Base-by-base conservation (phyloP, 2,888 invertebrate species). In the Scaptomyza reducta region DNA sequence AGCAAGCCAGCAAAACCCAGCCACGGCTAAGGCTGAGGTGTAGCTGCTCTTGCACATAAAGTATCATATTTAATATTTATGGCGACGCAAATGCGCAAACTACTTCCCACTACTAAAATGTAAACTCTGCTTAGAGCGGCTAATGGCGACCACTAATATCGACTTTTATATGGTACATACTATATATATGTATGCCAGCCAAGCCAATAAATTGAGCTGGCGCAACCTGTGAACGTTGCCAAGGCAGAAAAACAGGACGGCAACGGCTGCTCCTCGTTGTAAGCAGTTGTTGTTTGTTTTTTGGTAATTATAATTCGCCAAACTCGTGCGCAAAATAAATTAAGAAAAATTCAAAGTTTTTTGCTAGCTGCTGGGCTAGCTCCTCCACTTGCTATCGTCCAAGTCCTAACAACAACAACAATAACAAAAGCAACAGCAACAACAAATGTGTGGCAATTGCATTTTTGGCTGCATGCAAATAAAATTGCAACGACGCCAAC, bases 21-120 rank as follows among this genome's bases (percentile, higher is more conserved):
- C 10, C 51, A 65, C 63, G 64, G 62, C 66, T 22, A 3, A 22
- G 22, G 62, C 66, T 56, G 63, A 63, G 65, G 51, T 56, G 33
- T 53, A 73, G 62, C 35, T 61, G 45, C 73, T 67, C 58, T 53
- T 67, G 72, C 77, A 77, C 72, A 79, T 82, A 82, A 81, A 74
- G 80, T 89, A 89, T 90, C 84, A 83, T 77, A 89, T 90, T 87
- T 89, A 87, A 89, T 86, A 89, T 89, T 89, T 90, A 89, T 90
- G 77, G 77, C 62, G 59, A 69, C 82, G 72, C 78, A 79, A 79
- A 78, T 75, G 74, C 70, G 70, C 78, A 69, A 64, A 62, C 62
- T 45, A 45, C 58, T 16, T 38, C 57, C 49, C 62, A 35, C 62
- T 45, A 61, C 65, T 55, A 64, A 70, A 62, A 3, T 66, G n/a